phyloP scores from a whole-genome alignment of 2,113 vertebrate genomes.

The Uria aalge region DNA sequence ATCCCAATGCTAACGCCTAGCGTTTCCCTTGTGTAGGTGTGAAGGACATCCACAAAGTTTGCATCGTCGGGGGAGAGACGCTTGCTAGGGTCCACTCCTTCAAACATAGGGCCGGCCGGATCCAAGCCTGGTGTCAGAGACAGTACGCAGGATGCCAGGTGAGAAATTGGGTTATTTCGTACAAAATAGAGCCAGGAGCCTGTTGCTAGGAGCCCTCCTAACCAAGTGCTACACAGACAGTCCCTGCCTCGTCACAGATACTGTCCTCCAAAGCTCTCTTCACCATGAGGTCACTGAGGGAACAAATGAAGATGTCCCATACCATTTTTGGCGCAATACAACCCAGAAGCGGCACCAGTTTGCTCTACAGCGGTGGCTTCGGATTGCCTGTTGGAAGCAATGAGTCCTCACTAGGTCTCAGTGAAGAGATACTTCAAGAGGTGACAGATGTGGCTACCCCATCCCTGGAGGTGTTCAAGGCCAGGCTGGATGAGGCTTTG shows the following conservation, averaged over 20 bases:
- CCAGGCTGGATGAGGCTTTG: too few relatives aligned
- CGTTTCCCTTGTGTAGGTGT: conserved; percentile 89
- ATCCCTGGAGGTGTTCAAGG: too few relatives aligned
- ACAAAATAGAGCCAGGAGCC: neutral
- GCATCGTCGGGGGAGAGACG: conserved; percentile 94
- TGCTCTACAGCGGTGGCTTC: neutral
- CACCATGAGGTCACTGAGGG: accelerated
- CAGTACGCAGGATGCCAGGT: neutral
- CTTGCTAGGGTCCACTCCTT: conserved; percentile 79
- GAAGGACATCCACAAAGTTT: conserved; percentile 93
- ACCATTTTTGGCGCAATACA: neutral
- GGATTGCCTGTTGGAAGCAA: neutral
- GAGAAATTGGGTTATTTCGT: neutral
- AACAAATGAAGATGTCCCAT: accelerated
- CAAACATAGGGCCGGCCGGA: conserved; percentile 96
- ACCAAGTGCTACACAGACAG: neutral
- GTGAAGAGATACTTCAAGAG: neutral
- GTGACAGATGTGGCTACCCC: neutral
- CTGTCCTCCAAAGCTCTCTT: neutral
- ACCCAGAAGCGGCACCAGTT: neutral
- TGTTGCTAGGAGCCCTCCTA: neutral
- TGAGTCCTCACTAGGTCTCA: neutral
- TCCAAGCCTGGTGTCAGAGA: conserved; percentile 82
- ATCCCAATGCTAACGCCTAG: conserved; percentile 95
- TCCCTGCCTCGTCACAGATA: neutral